Percentiles rank a stretch among this genome's conserved stretches.
These are phyloP conservation scores for Eugnorisma glareosa DNA, from an alignment of 2,888 invertebrate genomes.

Conservation along the genomic window DNA sequence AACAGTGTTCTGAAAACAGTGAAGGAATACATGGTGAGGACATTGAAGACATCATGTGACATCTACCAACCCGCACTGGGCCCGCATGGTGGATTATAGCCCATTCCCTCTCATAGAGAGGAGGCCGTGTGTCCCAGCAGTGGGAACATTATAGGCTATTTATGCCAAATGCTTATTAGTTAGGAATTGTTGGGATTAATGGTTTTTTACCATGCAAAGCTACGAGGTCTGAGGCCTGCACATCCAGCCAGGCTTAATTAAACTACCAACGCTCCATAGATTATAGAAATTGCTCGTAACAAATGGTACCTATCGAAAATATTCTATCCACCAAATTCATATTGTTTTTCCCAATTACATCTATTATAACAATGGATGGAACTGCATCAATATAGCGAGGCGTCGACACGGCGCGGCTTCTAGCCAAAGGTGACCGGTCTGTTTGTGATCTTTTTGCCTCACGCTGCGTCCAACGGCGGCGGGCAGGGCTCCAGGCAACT, in stretches of 20 bases:
- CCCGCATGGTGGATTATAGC: no score
- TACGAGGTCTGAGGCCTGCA: no score
- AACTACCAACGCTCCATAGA: not conserved
- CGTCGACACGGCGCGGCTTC: constrained; percentile 56
- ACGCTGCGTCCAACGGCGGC: constrained; percentile 20
- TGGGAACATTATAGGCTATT: no score
- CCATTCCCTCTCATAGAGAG: no score
- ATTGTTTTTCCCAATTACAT: constrained; percentile 43
- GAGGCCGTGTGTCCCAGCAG: no score
- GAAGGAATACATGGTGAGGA: no score
- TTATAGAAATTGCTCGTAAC: not conserved
- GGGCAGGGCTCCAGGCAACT: constrained; percentile 42
- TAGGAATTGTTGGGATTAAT: not conserved
- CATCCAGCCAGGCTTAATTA: not conserved
- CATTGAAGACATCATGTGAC: no score
- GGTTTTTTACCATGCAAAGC: no score
- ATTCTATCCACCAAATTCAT: not conserved
- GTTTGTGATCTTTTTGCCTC: constrained; percentile 50
- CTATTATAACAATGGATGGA: constrained; percentile 28
- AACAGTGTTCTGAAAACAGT: no score
- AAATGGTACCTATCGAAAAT: not conserved
- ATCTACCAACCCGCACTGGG: no score
- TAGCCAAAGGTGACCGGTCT: constrained; percentile 62
- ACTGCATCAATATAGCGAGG: constrained; percentile 60
- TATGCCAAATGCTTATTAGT: not conserved